Evolutionary conservation across 2,113 vertebrate genomes (phyloP).

Genomic region (Dasyprocta punctata): DNA sequence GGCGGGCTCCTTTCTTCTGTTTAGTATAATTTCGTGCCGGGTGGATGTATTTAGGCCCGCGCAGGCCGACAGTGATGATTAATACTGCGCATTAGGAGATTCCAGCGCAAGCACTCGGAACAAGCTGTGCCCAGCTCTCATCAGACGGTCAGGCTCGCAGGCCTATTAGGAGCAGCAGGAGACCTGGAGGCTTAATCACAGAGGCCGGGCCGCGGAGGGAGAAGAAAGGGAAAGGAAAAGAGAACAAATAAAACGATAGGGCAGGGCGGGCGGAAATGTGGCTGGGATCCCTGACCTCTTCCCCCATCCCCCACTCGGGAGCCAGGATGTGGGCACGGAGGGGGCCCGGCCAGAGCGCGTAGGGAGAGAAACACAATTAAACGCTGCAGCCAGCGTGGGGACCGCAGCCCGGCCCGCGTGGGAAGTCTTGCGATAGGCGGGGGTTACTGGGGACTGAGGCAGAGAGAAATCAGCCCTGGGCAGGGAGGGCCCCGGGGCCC

Average conservation of each 20-base stretch:
- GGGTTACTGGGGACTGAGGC: neutral
- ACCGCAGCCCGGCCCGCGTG: neutral
- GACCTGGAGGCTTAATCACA: constrained; percentile 89
- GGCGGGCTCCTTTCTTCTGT: constrained; percentile 57
- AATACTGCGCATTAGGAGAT: constrained; percentile 93
- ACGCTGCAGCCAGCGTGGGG: neutral
- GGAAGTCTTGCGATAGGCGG: neutral
- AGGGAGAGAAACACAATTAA: constrained; percentile 37
- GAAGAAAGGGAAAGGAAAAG: constrained; percentile 79
- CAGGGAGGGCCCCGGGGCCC: neutral
- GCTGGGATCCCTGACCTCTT: neutral
- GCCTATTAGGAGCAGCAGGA: constrained; percentile 90
- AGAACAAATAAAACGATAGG: constrained; percentile 67
- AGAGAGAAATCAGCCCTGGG: neutral
- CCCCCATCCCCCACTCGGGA: neutral
- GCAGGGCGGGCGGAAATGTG: constrained; percentile 46
- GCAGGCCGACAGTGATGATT: constrained; percentile 91
- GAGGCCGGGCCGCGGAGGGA: constrained; percentile 85
- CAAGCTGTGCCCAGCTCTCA: constrained; percentile 87
- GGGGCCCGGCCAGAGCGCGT: neutral
- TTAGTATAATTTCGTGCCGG: constrained; percentile 85
- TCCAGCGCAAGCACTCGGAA: constrained; percentile 87
- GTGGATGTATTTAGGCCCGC: constrained; percentile 86
- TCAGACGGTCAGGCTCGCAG: constrained; percentile 87
- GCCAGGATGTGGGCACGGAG: accelerated